Evolutionary conservation across 1,140 invertebrate species (phyloP), one percentile per base, ranked within the genome.

Genomic region (Calliopsis andreniformis): DNA sequence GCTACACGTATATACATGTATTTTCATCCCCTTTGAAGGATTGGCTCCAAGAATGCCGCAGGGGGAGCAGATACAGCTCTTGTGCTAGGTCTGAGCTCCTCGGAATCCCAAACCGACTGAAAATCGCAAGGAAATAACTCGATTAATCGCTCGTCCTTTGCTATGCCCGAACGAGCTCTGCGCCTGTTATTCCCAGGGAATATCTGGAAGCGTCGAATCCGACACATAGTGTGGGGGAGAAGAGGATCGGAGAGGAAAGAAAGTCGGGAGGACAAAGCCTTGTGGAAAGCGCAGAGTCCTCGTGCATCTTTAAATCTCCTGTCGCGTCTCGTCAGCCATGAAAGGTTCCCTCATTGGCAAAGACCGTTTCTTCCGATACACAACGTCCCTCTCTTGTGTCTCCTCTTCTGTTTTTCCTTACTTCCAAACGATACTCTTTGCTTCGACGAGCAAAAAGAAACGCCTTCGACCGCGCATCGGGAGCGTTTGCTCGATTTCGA

Each of bases 51-150:
- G 76, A 70, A 76, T 76, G 45, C 64, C 56, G 58, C 55, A 56
- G 39, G 68, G 62, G 16, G 25, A 28, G 25, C 18, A 14, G 16
- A 16, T 8, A 6, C 18, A 47, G 18, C 30, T 42, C 32, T 39
- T 25, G 23, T 23, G 5, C 32, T 51, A 30, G 66, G 42, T 6
- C 35, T 12, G 0, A 23, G 58, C 30, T 12, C 25, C 30, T 47
- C 43, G 49, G 55, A 23, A 43, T 69, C 49, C 23, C 20, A 4
- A 16, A 12, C 16, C 42, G 55, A 14, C 47, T n/a, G 61, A 72
- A 80, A 77, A 72, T 77, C 67, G 66, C 78, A 30, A 78, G 59
- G 68, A 56, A 71, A 20, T 64, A 72, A 80, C 61, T 83, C 80
- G 78, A 83, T 80, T 82, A 82, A 83, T 81, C 59, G 75, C 25